Evolutionary conservation across 2,888 invertebrate species (phyloP).

Genomic region (Dendrolimus houi): DNA sequence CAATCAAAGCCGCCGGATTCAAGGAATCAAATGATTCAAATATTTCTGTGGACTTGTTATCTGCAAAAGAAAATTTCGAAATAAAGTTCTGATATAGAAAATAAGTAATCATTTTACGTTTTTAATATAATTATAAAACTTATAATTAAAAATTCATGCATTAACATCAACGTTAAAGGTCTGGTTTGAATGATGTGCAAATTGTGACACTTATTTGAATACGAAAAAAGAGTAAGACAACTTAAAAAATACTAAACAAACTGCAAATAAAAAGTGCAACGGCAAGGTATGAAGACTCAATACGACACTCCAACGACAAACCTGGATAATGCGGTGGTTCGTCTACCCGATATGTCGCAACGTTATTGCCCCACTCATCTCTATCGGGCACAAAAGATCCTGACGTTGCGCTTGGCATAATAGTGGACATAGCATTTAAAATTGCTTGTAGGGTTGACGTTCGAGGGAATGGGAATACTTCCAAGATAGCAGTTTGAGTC

Average conservation of each 20-base stretch:
- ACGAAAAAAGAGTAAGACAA: conserved; percentile 24
- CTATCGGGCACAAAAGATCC: conserved; percentile 51
- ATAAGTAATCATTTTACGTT: neutral
- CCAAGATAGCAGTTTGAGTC: conserved; percentile 69
- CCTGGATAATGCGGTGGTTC: conserved; percentile 73
- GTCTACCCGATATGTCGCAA: conserved; percentile 70
- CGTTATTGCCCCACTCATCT: conserved; percentile 68
- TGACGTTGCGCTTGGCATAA: conserved; percentile 43
- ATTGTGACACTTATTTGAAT: conserved; percentile 26
- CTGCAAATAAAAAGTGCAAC: conserved; percentile 64
- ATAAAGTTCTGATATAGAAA: conserved; percentile 1
- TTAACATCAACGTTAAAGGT: neutral
- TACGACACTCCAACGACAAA: conserved; percentile 70
- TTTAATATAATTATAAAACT: neutral
- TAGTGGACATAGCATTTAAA: conserved; percentile 53
- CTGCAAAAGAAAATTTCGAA: conserved; percentile 36
- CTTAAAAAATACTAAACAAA: conserved; percentile 25
- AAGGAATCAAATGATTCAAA: conserved; percentile 77
- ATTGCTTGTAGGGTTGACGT: conserved; percentile 67
- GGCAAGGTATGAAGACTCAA: conserved; percentile 50
- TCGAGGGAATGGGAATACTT: conserved; percentile 71
- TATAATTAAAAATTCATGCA: neutral
- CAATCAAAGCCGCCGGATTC: conserved; percentile 76
- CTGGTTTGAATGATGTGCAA: too few relatives aligned
- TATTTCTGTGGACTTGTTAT: conserved; percentile 55